Conservation (phyloP, 64 coral and sea anemone species). For the Montipora capricornis region DNA sequence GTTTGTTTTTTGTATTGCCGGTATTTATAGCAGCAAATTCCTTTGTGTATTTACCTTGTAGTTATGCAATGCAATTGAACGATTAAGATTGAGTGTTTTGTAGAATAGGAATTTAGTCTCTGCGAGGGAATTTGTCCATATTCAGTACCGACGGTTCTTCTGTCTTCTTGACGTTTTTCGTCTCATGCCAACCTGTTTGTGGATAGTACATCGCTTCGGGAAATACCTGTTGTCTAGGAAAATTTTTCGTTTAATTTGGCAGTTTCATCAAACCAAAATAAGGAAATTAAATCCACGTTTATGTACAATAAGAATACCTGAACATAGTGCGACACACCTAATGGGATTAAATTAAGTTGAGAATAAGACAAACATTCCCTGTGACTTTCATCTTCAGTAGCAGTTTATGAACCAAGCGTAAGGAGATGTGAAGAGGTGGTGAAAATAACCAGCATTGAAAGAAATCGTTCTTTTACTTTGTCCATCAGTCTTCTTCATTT, state of each 20-base stretch:
- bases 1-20: too few relatives aligned
- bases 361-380: too few relatives aligned
- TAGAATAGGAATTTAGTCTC: not conserved
- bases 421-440: too few relatives aligned
- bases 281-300: constrained; percentile 10
- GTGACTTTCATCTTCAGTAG: too few relatives aligned
- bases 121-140: not conserved
- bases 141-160: not conserved
- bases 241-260: not conserved
- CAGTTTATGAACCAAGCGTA: too few relatives aligned
- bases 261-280: not conserved
- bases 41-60: too few relatives aligned
- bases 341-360: not conserved
- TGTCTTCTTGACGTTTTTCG: not conserved
- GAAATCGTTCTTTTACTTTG: too few relatives aligned
- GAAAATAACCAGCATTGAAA: too few relatives aligned
- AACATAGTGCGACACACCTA: not conserved
- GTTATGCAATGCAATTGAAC: not conserved
- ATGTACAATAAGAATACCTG: constrained; percentile 25
- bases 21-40: too few relatives aligned
- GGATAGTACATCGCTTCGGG: not conserved
- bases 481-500: too few relatives aligned
- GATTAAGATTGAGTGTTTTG: not conserved
- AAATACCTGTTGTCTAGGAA: constrained; percentile 1
- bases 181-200: constrained; percentile 34